Percentiles rank a stretch among this genome's conserved stretches.
Conservation (phyloP, 2,888 invertebrate species). For the Malachius bipustulatus region DNA sequence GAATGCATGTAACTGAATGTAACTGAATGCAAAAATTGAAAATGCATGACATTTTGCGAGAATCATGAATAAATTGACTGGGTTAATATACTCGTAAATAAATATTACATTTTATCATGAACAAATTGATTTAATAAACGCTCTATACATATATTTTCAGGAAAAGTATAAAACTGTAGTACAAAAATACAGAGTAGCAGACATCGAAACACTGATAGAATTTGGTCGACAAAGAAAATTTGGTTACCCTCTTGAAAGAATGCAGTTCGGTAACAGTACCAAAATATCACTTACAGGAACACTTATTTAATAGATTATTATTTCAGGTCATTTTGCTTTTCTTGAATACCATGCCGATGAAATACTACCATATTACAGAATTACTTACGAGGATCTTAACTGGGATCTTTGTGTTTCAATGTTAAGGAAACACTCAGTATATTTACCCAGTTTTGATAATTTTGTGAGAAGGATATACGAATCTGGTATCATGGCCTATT, state of each 20-base stretch:
- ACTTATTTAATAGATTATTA: too few relatives aligned
- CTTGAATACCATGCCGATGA: slow-evolving; percentile 1
- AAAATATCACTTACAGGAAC: too few relatives aligned
- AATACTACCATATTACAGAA: not conserved
- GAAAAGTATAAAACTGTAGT: not conserved
- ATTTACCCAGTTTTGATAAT: not conserved
- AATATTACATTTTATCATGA: too few relatives aligned
- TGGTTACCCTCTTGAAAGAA: not conserved
- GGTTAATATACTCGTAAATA: too few relatives aligned
- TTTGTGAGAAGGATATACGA: not conserved
- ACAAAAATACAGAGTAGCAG: not conserved
- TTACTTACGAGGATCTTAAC: not conserved
- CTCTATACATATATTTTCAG: too few relatives aligned
- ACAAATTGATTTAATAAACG: too few relatives aligned
- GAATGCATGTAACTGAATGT: too few relatives aligned
- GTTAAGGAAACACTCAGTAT: not conserved
- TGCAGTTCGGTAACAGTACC: not conserved
- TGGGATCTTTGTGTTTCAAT: not conserved
- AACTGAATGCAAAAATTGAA: too few relatives aligned
- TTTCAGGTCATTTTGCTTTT: slow-evolving; percentile 1
- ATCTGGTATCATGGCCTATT: slow-evolving; percentile 1
- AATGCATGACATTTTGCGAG: too few relatives aligned
- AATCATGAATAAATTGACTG: too few relatives aligned
- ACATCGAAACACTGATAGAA: not conserved
- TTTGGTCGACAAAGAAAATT: not conserved